Evolutionary conservation across 1,140 invertebrate genomes (phyloP), one percentile per base, ranked within the genome.

Genomic region (Polypedilum pembai): DNA sequence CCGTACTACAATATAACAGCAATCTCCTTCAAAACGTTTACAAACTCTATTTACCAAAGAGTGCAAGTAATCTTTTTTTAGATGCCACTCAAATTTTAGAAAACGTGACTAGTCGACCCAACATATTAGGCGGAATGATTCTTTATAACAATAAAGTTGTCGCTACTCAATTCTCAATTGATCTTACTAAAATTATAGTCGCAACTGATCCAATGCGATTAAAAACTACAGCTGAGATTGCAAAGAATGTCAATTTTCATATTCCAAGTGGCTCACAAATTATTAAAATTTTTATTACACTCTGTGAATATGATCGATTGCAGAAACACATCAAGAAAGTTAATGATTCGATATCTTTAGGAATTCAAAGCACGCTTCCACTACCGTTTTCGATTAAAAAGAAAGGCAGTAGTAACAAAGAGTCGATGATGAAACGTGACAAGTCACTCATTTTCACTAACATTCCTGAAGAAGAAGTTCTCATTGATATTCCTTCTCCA

Each of bases 101-200:
- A 76, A 88, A 88, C 78, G 93, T 90, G 80, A 89, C 91, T 80
- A 86, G 88, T 77, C 89, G 86, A 73, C 86, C 85, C 76, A 89
- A 90, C 41, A 87, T 92, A 74, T 83, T 94, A 18, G 92, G 91
- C 18, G 92, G 92, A 74, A 86, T 88, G 33, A 85, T 94, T 74
- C 86, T 94, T 75, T 92, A 92, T 78, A 91, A 93, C 81, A 94
- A 94, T 78, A 92, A 91, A 83, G 89, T 93, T 77, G 88, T 94
- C 74, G 88, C 89, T 17, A 90, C 92, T 0, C 91, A 94, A 78
- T 82, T 94, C 12, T 88, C 86, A 77, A 85, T 90, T 74, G 86
- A 87, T 76, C 82, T 92, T 74, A 92, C 92, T 2, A 93, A 93
- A 77, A 87, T 88, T 78, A 80, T 94, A 5, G 88, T 92, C 20